Base-by-base conservation (phyloP, 2,113 vertebrate genomes). In the Orycteropus afer region DNA sequence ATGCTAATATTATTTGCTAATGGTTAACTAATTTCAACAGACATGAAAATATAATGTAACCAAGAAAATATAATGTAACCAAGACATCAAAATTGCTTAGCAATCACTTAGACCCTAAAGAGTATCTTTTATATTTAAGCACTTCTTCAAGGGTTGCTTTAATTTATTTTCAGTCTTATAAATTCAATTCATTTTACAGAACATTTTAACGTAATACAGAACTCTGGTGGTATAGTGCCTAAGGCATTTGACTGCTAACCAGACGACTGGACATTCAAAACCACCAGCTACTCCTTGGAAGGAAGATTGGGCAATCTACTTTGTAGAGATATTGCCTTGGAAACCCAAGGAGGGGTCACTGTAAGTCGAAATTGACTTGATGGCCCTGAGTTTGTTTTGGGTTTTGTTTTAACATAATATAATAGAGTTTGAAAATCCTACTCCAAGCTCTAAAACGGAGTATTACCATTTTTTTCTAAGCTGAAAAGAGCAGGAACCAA, bases 131-230 rank as follows among this genome's bases (percentile, higher is more conserved):
- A 89, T 42, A 89, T 42, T 81, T 77, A 90, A 76, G 23, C 45
- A 94, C 22, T 22, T 90, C 57, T 93, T 95, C 45, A 71, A 79
- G 67, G 81, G 10, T 18, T 47, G 53, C 18, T 92, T 93, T 94
- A 65, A 47, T 74, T 84, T 91, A 93, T 67, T 65, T 93, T 95
- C 65, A 91, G 32, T 80, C 42, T 47, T 84, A 89, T 53, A 89
- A 95, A 93, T 78, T 96, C n/a, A 94, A 67, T 17, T 86, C 67
- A 86, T 81, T 90, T 2, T 57, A 67, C 45, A 93, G 84, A 92
- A 47, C 12, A 65, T 7, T 53, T 51, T 6, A 61, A 45, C 34
- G n/a, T 61, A 90, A 95, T 37, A 57, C n/a, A n/a, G n/a, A n/a
- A n/a, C n/a, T n/a, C n/a, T n/a, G n/a, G n/a, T n/a, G n/a, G n/a